Base-by-base conservation (phyloP, 30 jellyfish, hydroid and myxozoan species). In the Rhopilema esculentum region DNA sequence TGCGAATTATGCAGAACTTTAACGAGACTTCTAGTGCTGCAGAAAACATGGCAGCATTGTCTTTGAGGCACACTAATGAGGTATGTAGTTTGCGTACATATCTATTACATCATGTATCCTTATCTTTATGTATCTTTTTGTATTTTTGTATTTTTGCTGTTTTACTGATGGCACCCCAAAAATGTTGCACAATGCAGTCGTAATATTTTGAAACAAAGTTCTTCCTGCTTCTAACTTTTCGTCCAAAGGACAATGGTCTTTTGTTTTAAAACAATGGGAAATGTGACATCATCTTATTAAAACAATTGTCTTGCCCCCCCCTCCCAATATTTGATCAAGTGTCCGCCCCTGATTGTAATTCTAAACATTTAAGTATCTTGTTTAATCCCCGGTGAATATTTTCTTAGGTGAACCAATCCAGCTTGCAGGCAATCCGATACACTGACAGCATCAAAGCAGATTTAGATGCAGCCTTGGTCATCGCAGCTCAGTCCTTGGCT, bases 361-460 rank as follows among this genome's bases (percentile, higher is more conserved):
- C n/a, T n/a, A n/a, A n/a, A n/a, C n/a, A n/a, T n/a, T n/a, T n/a
- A n/a, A n/a, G n/a, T n/a, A n/a, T n/a, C n/a, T n/a, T n/a, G n/a
- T n/a, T n/a, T n/a, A n/a, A n/a, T n/a, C n/a, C n/a, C n/a, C n/a
- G n/a, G n/a, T n/a, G n/a, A n/a, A n/a, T n/a, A n/a, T n/a, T n/a
- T n/a, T n/a, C n/a, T n/a, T 28, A 85, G 94, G 94, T 85, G 28
- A 85, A 85, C 77, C 30, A 27, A 48, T 72, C 94, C 23, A 85
- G 94, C 31, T 72, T 78, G 74, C 77, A 27, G 66, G 88, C 94
- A 25, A 85, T 85, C 49, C 79, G 69, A 0, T 66, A 85, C 85
- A 85, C 88, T 40, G 63, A 73, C 28, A 74, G 83, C 85, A 74
- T 85, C 66, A 66, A 50, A 31, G 28, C 48, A 0, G 94, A 85